Base-by-base conservation (phyloP, 2,797 vertebrate genomes). In the Perdix hodgsoniae region DNA sequence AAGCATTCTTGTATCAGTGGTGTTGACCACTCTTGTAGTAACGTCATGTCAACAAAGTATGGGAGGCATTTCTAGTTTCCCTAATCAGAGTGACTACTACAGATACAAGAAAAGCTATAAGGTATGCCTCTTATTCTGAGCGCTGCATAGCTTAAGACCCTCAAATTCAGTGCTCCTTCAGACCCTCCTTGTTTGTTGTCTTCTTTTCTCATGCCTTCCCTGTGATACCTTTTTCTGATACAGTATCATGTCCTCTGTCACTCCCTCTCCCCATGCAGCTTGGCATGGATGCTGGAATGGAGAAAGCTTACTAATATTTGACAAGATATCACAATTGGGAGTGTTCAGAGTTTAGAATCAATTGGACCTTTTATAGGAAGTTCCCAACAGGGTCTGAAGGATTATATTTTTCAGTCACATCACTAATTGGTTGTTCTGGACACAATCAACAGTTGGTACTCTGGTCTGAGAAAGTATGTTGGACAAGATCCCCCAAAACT, bases 401-500 rank as follows among this genome's bases (percentile, higher is more conserved):
- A 42, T 42, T 52, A 14, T 21, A 19, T 40, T 44, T 31, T 54
- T n/a, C 45, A 33, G 66, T 66, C 66, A 14, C 78, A 89, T 50
- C 52, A 81, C 50, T 84, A 52, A 67, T 27, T 83, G 60, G 54
- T 44, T 66, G 86, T 65, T 78, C 69, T 66, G 21, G 37, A 45
- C n/a, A 64, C 54, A 66, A 76, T 73, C 71, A 57, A 73, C 40
- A 67, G 64, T 78, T 91, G 59, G 88, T 90, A 50, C 70, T 80
- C 80, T 90, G 69, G 79, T 91, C 86, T 88, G 83, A 35, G 39
- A 88, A 94, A 87, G 66, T 87, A 83, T 57, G 83, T 59, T 90
- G 95, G 73, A 54, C 67, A 44, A 75, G 64, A 65, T 76, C 60
- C 71, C 75, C 88, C 90, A 60, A 86, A 74, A 14, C 71, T 76